Base-by-base conservation (phyloP, 2,888 invertebrate genomes). In the Thyatira batis region DNA sequence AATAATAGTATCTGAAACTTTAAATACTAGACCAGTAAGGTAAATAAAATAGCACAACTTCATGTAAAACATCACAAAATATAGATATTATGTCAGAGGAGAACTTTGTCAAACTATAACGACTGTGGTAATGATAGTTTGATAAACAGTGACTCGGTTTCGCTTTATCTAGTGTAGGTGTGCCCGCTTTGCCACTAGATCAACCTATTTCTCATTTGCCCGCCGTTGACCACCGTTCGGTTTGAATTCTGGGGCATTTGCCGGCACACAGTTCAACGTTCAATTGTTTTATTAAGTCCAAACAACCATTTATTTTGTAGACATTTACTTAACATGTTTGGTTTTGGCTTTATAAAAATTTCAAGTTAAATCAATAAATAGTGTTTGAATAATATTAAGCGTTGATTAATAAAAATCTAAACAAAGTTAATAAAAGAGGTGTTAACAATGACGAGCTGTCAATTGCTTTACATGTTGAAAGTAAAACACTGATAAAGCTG, bases 161-260 rank as follows among this genome's bases (percentile, higher is more conserved):
- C 52, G 48, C 52, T 58, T 55, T 56, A 67, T 60, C 53, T 56
- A 51, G 56, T 57, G 51, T 50, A 39, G 51, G 33, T 45, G 23
- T 50, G 45, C 30, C 39, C 49, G 58, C 20, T 45, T 51, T 55
- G 48, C 49, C 53, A 53, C 63, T 60, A 55, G 45, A 61, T 67
- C 58, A 67, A 57, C 45, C 49, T 51, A 45, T 49, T 64, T 49
- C 52, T 57, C 58, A 67, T 55, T 60, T 56, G 52, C 56, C 54
- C 17, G 11, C 20, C 4, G 10, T 45, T 45, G 44, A 45, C 44
- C 44, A 21, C 21, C 10, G 20, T 20, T 45, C 21, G 20, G n/a
- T 45, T 45, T 45, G 21, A 13, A 45, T 45, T 43, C 3, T 13
- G 23, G 20, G 13, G 8, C 50, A 43, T 50, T 50, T 50, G 23